Evolutionary conservation across 2,797 vertebrate species (phyloP).

Genomic region (Syndactyla subalaris): DNA sequence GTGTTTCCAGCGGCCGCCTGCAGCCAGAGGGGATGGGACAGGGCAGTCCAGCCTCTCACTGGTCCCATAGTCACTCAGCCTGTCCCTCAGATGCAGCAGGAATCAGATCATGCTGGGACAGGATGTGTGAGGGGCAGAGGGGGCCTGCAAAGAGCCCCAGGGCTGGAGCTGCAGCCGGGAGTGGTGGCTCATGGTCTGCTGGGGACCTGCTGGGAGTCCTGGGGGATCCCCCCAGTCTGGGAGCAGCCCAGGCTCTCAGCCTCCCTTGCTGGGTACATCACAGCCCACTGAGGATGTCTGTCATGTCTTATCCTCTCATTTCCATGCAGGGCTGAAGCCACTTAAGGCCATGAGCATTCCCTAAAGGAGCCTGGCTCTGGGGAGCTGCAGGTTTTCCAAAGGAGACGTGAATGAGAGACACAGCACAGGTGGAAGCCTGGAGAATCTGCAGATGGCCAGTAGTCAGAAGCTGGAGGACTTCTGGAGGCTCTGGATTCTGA

Average conservation of each 20-base stretch:
- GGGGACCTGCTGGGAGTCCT: neutral
- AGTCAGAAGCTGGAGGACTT: neutral
- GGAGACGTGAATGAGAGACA: neutral
- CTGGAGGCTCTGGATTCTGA: neutral
- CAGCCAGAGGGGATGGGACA: neutral
- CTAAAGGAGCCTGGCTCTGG: neutral
- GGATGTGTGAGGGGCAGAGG: neutral
- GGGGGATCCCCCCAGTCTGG: fast-evolving
- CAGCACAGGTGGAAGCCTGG: neutral
- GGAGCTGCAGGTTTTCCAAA: neutral
- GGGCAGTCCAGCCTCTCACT: fast-evolving
- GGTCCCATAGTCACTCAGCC: neutral
- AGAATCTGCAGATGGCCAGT: neutral
- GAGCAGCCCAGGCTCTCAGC: neutral
- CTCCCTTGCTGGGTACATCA: neutral
- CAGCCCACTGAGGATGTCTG: neutral
- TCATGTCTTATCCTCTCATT: too few relatives aligned
- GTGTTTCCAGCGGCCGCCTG: neutral
- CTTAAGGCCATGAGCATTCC: neutral
- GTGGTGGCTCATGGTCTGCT: fast-evolving
- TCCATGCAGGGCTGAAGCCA: neutral
- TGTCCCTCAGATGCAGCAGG: neutral
- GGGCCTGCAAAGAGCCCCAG: neutral
- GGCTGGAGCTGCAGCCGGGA: neutral
- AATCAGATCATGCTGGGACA: neutral